Percentiles rank a stretch among this genome's conserved stretches.
Evolutionary conservation across 2,888 invertebrate genomes (phyloP).

Genomic region (Pyrochroa serraticornis): DNA sequence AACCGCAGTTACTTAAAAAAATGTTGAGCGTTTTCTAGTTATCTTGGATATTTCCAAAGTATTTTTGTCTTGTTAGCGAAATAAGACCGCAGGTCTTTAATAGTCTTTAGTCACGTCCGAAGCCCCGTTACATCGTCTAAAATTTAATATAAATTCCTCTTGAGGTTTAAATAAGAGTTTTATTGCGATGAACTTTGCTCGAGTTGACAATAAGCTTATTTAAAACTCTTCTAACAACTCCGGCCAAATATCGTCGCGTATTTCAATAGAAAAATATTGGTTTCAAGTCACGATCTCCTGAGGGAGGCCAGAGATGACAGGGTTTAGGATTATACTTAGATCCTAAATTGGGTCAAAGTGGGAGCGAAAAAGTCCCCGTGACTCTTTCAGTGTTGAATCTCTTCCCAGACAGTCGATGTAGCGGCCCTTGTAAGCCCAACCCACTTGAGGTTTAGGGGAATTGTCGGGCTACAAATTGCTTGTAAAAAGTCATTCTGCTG

Average conservation of each 20-base stretch:
- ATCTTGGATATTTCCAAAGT: too few species aligned
- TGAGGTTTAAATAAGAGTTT: constrained; percentile 19
- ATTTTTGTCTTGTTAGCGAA: too few species aligned
- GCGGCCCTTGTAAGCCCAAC: constrained; percentile 22
- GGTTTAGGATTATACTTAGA: constrained; percentile 32
- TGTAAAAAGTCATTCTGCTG: constrained; percentile 25
- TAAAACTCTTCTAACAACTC: constrained; percentile 21
- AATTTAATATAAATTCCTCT: constrained; percentile 26
- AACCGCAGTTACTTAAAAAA: too few species aligned
- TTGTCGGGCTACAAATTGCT: constrained; percentile 25
- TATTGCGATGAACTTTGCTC: constrained; percentile 20
- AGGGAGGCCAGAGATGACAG: constrained; percentile 32
- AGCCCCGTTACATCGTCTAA: not conserved
- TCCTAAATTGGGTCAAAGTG: constrained; percentile 37
- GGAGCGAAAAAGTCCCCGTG: constrained; percentile 30
- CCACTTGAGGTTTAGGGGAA: constrained; percentile 28
- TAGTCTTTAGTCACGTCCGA: too few species aligned
- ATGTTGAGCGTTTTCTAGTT: too few species aligned
- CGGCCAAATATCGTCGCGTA: constrained; percentile 25
- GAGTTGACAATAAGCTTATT: constrained; percentile 32
- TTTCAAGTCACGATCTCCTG: constrained; percentile 37
- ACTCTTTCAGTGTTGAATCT: constrained; percentile 27
- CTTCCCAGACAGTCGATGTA: constrained; percentile 24
- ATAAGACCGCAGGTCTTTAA: too few species aligned
- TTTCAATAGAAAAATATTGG: constrained; percentile 39